Percentiles rank a stretch among this genome's conserved stretches.
Evolutionary conservation across 2,797 vertebrate species (phyloP).

Genomic region (Heterohyrax brucei): DNA sequence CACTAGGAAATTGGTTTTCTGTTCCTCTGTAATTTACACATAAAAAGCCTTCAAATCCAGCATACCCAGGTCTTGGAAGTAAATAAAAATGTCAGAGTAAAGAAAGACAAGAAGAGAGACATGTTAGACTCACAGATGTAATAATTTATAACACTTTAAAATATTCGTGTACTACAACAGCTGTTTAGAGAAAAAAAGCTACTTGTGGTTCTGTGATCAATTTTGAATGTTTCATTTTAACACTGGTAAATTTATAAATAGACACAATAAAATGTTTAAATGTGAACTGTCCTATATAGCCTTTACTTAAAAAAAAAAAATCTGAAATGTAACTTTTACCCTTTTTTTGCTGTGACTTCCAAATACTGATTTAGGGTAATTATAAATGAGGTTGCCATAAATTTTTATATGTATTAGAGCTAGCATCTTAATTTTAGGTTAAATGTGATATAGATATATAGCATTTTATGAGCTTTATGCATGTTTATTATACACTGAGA

Average conservation of each 20-base stretch:
- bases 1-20: constrained; percentile 60
- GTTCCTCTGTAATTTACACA: constrained; percentile 60
- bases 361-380: constrained; percentile 41
- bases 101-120: background rate
- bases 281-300: background rate
- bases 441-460: constrained; percentile 15
- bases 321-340: background rate
- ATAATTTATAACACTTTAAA: constrained; percentile 18
- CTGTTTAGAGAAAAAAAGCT: background rate
- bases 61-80: constrained; percentile 50
- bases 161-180: background rate
- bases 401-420: constrained; percentile 11
- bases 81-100: constrained; percentile 38
- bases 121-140: constrained; percentile 27
- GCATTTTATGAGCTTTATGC: background rate
- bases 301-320: background rate
- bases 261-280: background rate
- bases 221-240: constrained; percentile 33
- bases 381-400: constrained; percentile 46
- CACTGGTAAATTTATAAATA: background rate
- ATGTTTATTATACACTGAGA: constrained; percentile 10
- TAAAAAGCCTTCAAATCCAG: background rate
- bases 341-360: background rate
- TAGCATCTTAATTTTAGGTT: constrained; percentile 61
- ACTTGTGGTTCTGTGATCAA: constrained; percentile 29